phyloP scores from a whole-genome alignment of 2,888 invertebrate genomes.

The Baccha elongata region DNA sequence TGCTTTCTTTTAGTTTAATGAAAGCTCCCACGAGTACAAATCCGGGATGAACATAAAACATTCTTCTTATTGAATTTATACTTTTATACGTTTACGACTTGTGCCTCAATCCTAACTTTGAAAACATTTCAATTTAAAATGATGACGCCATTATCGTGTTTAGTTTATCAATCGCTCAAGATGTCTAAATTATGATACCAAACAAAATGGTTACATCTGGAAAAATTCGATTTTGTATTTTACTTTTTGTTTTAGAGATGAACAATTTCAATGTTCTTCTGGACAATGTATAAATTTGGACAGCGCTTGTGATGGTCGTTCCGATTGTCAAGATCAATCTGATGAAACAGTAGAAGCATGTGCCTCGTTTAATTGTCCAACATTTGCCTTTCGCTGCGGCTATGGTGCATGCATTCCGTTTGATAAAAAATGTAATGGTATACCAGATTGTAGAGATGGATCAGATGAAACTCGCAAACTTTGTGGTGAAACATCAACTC shows the following conservation, averaged over 20 bases:
- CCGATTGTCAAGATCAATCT: conserved; percentile 75
- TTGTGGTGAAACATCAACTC: conserved; percentile 59
- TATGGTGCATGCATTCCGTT: conserved; percentile 77
- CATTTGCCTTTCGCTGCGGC: conserved; percentile 77
- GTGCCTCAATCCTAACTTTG: too few species aligned
- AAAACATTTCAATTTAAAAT: too few species aligned
- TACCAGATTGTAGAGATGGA: conserved; percentile 76
- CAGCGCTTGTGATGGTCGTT: conserved; percentile 81
- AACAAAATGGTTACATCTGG: too few species aligned
- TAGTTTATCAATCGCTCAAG: too few species aligned
- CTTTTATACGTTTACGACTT: too few species aligned
- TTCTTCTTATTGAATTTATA: too few species aligned
- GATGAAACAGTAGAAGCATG: conserved; percentile 76
- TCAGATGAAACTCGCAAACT: conserved; percentile 76
- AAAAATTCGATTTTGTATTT: too few species aligned
- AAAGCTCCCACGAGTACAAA: too few species aligned
- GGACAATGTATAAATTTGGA: conserved; percentile 74
- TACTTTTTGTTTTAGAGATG: conserved; percentile 50
- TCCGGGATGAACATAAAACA: too few species aligned
- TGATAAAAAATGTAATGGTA: conserved; percentile 74
- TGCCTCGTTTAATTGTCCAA: conserved; percentile 71
- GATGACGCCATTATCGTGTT: too few species aligned
- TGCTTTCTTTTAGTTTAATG: too few species aligned
- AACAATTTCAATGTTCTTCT: conserved; percentile 67
- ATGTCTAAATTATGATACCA: too few species aligned